Evolutionary conservation across 2,888 invertebrate genomes (phyloP).

Genomic region (Harpalus rufipes): DNA sequence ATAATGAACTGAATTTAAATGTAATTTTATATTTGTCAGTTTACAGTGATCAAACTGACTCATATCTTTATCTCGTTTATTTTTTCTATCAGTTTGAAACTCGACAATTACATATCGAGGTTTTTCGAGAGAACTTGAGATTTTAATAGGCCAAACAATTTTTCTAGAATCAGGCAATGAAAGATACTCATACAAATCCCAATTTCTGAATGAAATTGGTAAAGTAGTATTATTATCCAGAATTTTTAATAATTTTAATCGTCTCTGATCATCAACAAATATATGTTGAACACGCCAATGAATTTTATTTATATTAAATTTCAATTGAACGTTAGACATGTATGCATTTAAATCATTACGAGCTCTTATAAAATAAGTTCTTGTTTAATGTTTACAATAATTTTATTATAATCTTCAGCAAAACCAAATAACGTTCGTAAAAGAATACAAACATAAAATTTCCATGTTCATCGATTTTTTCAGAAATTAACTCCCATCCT

Average conservation of each 20-base stretch:
- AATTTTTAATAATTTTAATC: constrained; percentile 69
- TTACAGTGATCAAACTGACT: constrained; percentile 71
- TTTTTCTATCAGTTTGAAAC: constrained; percentile 74
- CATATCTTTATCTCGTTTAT: constrained; percentile 70
- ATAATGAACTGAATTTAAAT: constrained; percentile 73
- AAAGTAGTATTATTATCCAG: constrained; percentile 54
- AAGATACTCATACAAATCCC: constrained; percentile 74
- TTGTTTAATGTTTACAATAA: constrained; percentile 74
- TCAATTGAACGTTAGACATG: too few species aligned
- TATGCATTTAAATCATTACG: too few species aligned
- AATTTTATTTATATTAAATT: constrained; percentile 68
- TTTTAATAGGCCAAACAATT: constrained; percentile 73
- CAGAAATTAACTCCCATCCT: too few species aligned
- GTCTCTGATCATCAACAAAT: constrained; percentile 70
- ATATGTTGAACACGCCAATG: constrained; percentile 69
- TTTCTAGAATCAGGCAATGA: constrained; percentile 72
- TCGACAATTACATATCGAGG: constrained; percentile 74
- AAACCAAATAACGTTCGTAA: constrained; percentile 73
- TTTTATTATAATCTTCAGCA: constrained; percentile 74
- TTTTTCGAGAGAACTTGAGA: constrained; percentile 72
- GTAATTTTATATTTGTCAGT: constrained; percentile 73
- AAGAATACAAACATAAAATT: too few species aligned
- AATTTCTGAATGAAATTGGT: constrained; percentile 72
- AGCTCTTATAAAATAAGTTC: too few species aligned
- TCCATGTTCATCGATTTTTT: too few species aligned